phyloP scores from a whole-genome alignment of 2,888 invertebrate species.

The Atethmia centrago region DNA sequence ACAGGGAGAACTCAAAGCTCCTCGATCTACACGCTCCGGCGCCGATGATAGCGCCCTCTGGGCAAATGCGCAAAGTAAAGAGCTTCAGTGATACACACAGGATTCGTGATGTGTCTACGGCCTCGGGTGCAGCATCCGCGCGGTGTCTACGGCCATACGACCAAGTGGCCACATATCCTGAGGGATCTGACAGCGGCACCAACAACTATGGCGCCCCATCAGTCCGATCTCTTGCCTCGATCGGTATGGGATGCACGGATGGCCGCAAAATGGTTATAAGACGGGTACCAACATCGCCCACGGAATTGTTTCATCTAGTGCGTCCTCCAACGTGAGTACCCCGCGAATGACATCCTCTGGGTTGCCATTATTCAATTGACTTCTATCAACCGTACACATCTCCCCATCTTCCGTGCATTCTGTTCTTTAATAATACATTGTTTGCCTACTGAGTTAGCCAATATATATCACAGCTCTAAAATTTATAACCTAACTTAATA shows the following conservation, averaged over 20 bases:
- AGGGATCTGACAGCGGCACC: constrained; percentile 91
- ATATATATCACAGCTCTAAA: constrained; percentile 8
- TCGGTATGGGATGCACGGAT: constrained; percentile 97
- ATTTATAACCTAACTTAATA: constrained; percentile 56
- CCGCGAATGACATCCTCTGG: constrained; percentile 82
- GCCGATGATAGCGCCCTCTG: constrained; percentile 85
- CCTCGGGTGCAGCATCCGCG: constrained; percentile 87
- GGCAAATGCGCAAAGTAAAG: constrained; percentile 89
- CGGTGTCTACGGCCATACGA: constrained; percentile 88
- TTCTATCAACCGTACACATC: constrained; percentile 69
- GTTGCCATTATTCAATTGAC: constrained; percentile 87
- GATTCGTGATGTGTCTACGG: constrained; percentile 85
- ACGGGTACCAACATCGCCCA: constrained; percentile 95
- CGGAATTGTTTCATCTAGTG: constrained; percentile 96
- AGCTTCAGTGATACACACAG: constrained; percentile 88
- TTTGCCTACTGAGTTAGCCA: constrained; percentile 24
- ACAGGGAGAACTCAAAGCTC: constrained; percentile 84
- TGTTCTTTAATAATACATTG: constrained; percentile 30
- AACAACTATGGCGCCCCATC: constrained; percentile 93
- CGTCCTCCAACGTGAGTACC: constrained; percentile 95
- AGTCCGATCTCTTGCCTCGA: constrained; percentile 94
- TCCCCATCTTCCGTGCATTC: constrained; percentile 61
- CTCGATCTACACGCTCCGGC: constrained; percentile 80
- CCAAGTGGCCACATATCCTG: constrained; percentile 86
- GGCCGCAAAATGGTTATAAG: constrained; percentile 96